phyloP scores from a whole-genome alignment of 2,113 vertebrate species.

The Gadus chalcogrammus region DNA sequence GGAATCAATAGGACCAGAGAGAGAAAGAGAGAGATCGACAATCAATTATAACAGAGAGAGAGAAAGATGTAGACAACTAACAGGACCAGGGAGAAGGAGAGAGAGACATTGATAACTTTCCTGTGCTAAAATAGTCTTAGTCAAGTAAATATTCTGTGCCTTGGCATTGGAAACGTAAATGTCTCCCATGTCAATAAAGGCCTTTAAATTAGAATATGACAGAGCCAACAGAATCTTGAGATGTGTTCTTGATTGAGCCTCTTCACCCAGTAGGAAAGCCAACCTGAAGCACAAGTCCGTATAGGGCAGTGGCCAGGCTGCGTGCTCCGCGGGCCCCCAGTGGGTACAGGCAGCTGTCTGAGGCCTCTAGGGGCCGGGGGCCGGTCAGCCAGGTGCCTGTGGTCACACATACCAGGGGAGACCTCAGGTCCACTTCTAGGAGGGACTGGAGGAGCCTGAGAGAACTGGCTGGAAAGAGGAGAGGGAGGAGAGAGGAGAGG shows the following conservation, averaged over 20 bases:
- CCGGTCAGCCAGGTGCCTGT: conserved; percentile 36
- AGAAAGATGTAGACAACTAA: too few species aligned
- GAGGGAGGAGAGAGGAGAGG: not conserved
- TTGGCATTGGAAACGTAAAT: too few species aligned
- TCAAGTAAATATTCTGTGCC: too few species aligned
- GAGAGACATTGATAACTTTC: too few species aligned
- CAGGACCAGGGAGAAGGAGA: too few species aligned
- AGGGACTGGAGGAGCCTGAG: conserved; percentile 79
- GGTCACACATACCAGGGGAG: conserved; percentile 72
- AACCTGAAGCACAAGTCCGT: conserved; percentile 84
- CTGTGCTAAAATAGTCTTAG: too few species aligned
- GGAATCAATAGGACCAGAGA: too few species aligned
- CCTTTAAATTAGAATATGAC: too few species aligned
- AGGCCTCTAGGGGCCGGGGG: conserved; percentile 43
- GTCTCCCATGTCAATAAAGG: too few species aligned
- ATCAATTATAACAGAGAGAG: not conserved
- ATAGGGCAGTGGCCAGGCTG: conserved; percentile 77
- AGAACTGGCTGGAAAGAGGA: conserved; percentile 74
- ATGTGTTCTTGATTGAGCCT: not conserved
- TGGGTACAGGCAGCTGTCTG: conserved; percentile 76
- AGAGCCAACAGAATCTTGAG: too few species aligned
- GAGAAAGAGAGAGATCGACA: conserved; percentile 16
- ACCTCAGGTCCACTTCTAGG: conserved; percentile 78
- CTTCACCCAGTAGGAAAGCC: not conserved
- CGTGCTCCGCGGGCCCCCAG: conserved; percentile 70